Conservation (phyloP, 2,888 invertebrate species). For the Xestia sexstrigata region DNA sequence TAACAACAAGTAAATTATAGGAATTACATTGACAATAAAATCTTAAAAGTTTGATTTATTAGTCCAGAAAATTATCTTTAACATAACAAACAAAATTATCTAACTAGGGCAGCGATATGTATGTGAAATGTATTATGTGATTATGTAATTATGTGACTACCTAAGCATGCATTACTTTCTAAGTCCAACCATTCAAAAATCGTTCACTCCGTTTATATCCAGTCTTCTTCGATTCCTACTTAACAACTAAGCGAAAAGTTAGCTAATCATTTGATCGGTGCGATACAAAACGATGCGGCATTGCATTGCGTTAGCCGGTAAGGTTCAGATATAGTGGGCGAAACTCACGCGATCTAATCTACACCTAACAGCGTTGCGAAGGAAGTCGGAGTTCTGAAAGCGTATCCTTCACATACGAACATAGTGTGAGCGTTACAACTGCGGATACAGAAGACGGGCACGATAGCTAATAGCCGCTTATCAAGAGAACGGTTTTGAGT, state of each 20-base stretch:
- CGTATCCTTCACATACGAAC: slow-evolving; percentile 22
- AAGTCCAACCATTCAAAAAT: slow-evolving; percentile 68
- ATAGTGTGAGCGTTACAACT: neutral
- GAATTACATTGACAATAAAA: no score
- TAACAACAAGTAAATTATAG: no score
- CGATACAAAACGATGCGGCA: slow-evolving; percentile 21
- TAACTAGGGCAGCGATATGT: neutral
- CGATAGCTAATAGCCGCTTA: neutral
- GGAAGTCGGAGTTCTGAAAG: slow-evolving; percentile 14
- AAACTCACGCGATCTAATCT: slow-evolving; percentile 21
- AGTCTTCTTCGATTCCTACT: slow-evolving; percentile 81
- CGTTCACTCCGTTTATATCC: slow-evolving; percentile 73
- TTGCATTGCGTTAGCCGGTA: slow-evolving; percentile 17
- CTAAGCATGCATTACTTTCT: slow-evolving; percentile 69
- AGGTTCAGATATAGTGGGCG: neutral
- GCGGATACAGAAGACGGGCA: slow-evolving; percentile 8
- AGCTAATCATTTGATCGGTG: slow-evolving; percentile 41
- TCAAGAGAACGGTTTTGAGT: neutral
- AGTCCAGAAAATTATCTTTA: neutral
- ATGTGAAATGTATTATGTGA: slow-evolving; percentile 46
- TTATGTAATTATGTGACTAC: slow-evolving; percentile 57
- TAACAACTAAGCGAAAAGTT: slow-evolving; percentile 66
- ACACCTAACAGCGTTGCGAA: slow-evolving; percentile 19
- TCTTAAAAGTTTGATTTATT: no score
- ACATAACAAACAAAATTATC: no score